These are phyloP conservation scores for Agapornis canus DNA, from an alignment of 2,797 vertebrate species.

Conservation along the genomic window DNA sequence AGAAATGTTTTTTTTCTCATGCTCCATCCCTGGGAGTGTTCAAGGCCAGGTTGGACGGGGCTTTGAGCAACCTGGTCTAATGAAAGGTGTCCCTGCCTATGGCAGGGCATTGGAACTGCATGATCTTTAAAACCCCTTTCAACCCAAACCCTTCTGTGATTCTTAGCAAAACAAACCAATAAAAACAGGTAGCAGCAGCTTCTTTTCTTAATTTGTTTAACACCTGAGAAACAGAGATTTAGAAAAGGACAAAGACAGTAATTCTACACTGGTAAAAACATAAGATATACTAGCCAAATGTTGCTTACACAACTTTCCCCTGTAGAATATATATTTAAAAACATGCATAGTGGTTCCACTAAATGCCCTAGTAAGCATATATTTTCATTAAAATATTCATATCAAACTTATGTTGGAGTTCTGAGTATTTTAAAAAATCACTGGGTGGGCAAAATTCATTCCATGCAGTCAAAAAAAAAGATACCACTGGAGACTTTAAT, in stretches of 20 bases:
- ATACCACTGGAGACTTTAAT: background rate
- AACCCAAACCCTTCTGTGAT: background rate
- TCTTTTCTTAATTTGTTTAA: background rate
- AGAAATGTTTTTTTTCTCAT: background rate
- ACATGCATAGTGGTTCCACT: background rate
- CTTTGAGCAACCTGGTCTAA: background rate
- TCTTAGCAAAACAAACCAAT: background rate
- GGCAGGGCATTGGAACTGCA: background rate
- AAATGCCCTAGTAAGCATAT: background rate
- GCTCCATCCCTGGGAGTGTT: background rate
- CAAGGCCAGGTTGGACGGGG: background rate
- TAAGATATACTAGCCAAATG: background rate
- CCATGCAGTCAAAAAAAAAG: background rate
- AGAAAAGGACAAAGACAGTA: background rate
- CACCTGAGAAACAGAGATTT: background rate
- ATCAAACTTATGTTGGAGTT: background rate
- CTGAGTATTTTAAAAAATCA: background rate
- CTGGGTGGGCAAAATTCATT: background rate
- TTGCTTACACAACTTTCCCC: background rate
- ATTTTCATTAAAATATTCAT: background rate
- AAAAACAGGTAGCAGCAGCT: background rate
- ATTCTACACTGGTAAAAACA: background rate
- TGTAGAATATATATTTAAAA: background rate
- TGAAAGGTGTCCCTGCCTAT: background rate
- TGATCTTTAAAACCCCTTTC: background rate